Conservation (phyloP, 2,797 vertebrate genomes). For the Enteromius thamalakanensis region DNA sequence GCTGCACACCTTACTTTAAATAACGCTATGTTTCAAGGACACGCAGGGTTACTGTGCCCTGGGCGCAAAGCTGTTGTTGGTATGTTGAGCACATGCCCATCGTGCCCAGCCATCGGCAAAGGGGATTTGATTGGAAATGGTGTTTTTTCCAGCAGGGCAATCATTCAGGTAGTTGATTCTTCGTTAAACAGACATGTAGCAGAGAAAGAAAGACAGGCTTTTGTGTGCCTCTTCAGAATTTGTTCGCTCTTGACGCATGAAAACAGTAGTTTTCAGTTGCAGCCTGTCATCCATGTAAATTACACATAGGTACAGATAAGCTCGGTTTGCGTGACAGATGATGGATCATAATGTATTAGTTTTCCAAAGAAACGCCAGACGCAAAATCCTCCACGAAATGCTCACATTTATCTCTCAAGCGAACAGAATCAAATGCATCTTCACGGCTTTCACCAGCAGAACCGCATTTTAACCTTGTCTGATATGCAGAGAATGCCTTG, state of each 20-base stretch:
- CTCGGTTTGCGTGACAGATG: conserved; percentile 44
- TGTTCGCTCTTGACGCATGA: not conserved
- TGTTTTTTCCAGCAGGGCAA: conserved; percentile 40
- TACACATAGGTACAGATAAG: conserved; percentile 35
- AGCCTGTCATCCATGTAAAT: conserved; percentile 17
- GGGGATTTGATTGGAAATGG: conserved; percentile 43
- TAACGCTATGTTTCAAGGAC: not conserved
- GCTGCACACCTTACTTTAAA: not conserved
- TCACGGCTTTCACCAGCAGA: not conserved
- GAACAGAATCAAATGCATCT: conserved; percentile 43
- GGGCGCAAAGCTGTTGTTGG: not conserved
- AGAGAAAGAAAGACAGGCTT: conserved; percentile 23
- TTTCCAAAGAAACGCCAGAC: conserved; percentile 36
- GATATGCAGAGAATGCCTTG: conserved; percentile 4
- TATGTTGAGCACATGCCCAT: not conserved
- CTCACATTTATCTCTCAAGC: not conserved
- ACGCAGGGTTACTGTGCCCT: not conserved
- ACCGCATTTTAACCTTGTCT: conserved; percentile 19
- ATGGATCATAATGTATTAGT: conserved; percentile 53
- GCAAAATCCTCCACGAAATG: conserved; percentile 24
- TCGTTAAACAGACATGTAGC: conserved; percentile 11
- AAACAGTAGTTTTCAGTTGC: conserved; percentile 36
- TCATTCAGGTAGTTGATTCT: conserved; percentile 54
- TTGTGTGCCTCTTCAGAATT: conserved; percentile 16
- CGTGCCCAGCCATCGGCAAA: conserved; percentile 13